Evolutionary conservation across 1,140 invertebrate species (phyloP), one percentile per base, ranked within the genome.

Genomic region (Neomicropteryx cornuta): DNA sequence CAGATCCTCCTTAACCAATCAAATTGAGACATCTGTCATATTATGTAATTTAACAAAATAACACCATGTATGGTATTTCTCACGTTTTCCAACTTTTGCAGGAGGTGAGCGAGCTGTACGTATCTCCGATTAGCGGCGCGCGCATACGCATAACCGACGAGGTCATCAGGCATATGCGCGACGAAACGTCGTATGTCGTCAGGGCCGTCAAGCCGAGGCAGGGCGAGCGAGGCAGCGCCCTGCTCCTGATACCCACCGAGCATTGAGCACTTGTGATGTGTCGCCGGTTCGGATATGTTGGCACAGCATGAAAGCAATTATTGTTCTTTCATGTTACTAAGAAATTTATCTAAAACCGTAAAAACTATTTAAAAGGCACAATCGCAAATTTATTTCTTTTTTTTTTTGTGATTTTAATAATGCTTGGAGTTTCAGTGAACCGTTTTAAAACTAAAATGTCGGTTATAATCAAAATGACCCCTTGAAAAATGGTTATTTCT

Each of bases 111-210:
- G 55, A 60, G 2, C 19, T 68, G 1, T 48, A 60, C 4, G 55
- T 66, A 24, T 53, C 55, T 0, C 61, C 62, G 2, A 62, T 63
- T 0, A 58, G 59, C 45, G 62, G 58, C 2, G 56, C 62, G 0
- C 45, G 52, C 4, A 58, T 68, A 0, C 55, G 60, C 13, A 47
- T 68, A 3, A 64, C 62, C 0, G 63, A 68, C 36, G 66, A 68
- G 19, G 50, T 68, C 18, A 60, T 68, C 3, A 53, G 62, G 2
- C 60, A 65, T 29, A 45, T 65, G 33, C 62, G 60, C 0, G 60
- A 65, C 46, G 51, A 56, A 35, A 55, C 56, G 20, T 60, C 58
- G 0, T 62, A 55, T n/a, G n/a, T n/a, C n/a, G n/a, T n/a, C n/a
- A n/a, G n/a, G n/a, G n/a, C n/a, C n/a, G n/a, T n/a, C 46, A 39